Evolutionary conservation across 2,797 vertebrate genomes (phyloP), one percentile per base, ranked within the genome.

Genomic region (Catamblyrhynchus diadema): DNA sequence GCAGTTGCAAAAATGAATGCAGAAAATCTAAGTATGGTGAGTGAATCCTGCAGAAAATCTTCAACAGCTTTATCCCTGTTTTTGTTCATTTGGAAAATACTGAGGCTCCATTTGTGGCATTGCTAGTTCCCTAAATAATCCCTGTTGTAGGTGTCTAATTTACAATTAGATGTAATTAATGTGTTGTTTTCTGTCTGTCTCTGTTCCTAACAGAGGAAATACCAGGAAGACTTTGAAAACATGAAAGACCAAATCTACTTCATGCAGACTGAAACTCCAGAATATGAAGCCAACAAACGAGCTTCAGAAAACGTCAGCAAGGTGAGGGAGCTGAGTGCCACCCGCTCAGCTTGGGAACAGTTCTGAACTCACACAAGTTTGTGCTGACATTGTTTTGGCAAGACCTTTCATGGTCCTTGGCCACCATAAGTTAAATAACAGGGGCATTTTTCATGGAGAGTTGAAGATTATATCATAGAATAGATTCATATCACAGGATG

Each of bases 241-340:
- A 80, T 77, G 2, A 99, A 99, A 99, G 99, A 99, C 98, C 99
- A 99, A 98, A 99, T 99, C 96, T 98, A 99, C 98, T 99, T 99
- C 96, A 99, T 99, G 99, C 99, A 99, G 97, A 99, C 99, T 1
- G 98, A 99, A 60, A 99, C 99, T 20, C 99, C 99, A 5, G 98
- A 99, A 39, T 99, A 99, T 41, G 96, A 97, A 53, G 91, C 98
- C 59, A 98, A 99, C 84, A 99, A 99, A 94, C 97, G 98, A 95
- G 98, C 98, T 92, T 97, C 98, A 11, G 33, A 98, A 22, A 97
- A 98, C 9, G 98, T 98, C 74, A 99, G 99, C 95, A 97, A 98
- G 98, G 99, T 99, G 96, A 53, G 98, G 18, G 42, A 41, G 6
- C 73, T 22, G 25, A 44, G 20, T 57, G 65, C 25, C 51, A 2